These are phyloP conservation scores for Acinonyx jubatus DNA, from an alignment of 2,113 vertebrate genomes.

Conservation along the genomic window DNA sequence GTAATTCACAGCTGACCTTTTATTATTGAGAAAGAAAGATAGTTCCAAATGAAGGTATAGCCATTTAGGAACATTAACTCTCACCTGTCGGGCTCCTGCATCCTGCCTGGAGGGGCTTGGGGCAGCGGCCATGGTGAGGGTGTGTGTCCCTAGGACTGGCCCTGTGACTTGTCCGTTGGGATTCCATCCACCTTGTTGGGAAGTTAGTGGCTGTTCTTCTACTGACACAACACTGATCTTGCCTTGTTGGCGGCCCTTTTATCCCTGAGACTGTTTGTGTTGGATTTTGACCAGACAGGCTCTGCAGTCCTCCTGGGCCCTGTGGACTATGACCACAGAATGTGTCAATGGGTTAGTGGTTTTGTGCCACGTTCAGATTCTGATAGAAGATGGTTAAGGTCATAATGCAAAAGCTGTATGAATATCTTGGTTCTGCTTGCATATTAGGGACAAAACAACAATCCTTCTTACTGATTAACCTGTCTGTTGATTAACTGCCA, in stretches of 20 bases:
- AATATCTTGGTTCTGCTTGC: neutral
- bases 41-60: neutral
- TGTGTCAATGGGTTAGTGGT: neutral
- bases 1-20: neutral
- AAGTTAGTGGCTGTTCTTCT: neutral
- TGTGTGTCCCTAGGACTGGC: neutral
- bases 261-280: neutral
- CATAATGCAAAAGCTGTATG: neutral
- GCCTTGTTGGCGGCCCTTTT: neutral
- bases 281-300: neutral
- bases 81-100: neutral
- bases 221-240: neutral
- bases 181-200: neutral
- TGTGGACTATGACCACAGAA: neutral
- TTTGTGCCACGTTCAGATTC: neutral
- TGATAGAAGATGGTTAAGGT: neutral
- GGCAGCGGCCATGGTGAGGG: neutral
- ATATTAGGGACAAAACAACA: neutral
- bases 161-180: neutral
- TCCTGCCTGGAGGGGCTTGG: neutral
- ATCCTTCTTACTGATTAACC: neutral
- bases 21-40: neutral
- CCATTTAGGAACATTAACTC: neutral
- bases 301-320: neutral
- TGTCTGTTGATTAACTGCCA: neutral